Conservation (phyloP, 2,797 vertebrate genomes). For the Tragelaphus eurycerus region DNA sequence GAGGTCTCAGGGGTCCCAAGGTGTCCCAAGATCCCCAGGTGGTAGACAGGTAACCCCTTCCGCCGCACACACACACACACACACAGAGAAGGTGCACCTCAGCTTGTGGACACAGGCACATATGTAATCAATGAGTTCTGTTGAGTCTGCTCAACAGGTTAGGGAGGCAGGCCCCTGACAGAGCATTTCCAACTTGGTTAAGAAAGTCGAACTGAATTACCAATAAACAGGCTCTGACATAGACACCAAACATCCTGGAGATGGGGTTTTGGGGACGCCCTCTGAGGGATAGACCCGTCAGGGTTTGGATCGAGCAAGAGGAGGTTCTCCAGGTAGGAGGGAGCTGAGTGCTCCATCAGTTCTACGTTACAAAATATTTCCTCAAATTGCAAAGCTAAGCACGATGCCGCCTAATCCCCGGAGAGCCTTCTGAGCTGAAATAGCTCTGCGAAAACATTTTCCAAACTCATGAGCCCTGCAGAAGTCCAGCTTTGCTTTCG, state of each 20-base stretch:
- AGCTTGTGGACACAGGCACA: background rate
- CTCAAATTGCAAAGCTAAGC: background rate
- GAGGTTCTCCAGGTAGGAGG: background rate
- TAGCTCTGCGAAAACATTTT: background rate
- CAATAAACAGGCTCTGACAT: accelerated
- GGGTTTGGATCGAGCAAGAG: background rate
- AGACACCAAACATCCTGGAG: background rate
- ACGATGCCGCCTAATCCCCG: background rate
- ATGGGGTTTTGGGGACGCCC: accelerated
- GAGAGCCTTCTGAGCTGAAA: background rate
- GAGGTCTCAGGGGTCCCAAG: background rate
- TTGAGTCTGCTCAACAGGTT: background rate
- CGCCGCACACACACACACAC: background rate
- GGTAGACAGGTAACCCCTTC: background rate
- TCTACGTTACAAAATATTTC: background rate
- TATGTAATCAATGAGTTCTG: background rate
- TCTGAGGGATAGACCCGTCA: accelerated
- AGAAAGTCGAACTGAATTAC: background rate
- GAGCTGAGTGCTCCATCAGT: background rate
- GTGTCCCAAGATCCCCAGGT: background rate
- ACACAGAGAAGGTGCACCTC: background rate
- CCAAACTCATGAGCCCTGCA: background rate
- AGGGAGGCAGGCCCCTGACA: background rate
- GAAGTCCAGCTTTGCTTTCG: background rate
- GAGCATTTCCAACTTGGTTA: background rate